Base-by-base conservation (phyloP, 2,113 vertebrate species). In the Pygoscelis adeliae region DNA sequence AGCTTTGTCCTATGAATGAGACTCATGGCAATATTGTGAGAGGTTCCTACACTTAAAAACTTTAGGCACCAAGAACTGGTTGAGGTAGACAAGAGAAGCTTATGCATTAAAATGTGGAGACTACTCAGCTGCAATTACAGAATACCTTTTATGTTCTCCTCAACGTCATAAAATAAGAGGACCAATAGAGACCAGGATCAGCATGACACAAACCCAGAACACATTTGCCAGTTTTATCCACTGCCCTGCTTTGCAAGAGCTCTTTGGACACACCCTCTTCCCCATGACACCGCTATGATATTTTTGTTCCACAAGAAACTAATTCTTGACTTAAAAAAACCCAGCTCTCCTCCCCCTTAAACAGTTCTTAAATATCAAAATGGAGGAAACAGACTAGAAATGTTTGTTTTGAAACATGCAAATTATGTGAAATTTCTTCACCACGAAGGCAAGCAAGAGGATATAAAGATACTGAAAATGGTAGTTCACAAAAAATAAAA, bases 401-500 rank as follows among this genome's bases (percentile, higher is more conserved):
- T 78, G 76, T 86, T 79, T 94, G 80, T 94, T 97, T 89, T 84
- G 77, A 93, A 96, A 96, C 66, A 86, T 69, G 82, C 52, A 79
- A 87, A 88, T 94, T 93, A 65, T 30, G 5, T 73, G 47, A 89
- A 52, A 69, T 36, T 93, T 89, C 53, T 89, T 72, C 59, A 69
- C 50, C 19, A n/a, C 1, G 4, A 89, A 87, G 97, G 81, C 49
- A 96, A 56, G 63, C 47, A 62, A 58, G 46, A 82, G 36, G 21
- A 70, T 86, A 50, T 29, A 38, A 87, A 89, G 61, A 96, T 71
- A 92, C 9, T 62, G 40, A 94, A 97, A 97, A 93, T 8, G 32
- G 18, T 47, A 92, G 79, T 74, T 93, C 50, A 72, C 76, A 58
- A 74, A 89, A 92, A 81, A 81, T 69, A 70, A 55, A 20, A 32